These are phyloP conservation scores for Nansenia antarctica DNA, from an alignment of 2,113 vertebrate species.

Conservation along the genomic window DNA sequence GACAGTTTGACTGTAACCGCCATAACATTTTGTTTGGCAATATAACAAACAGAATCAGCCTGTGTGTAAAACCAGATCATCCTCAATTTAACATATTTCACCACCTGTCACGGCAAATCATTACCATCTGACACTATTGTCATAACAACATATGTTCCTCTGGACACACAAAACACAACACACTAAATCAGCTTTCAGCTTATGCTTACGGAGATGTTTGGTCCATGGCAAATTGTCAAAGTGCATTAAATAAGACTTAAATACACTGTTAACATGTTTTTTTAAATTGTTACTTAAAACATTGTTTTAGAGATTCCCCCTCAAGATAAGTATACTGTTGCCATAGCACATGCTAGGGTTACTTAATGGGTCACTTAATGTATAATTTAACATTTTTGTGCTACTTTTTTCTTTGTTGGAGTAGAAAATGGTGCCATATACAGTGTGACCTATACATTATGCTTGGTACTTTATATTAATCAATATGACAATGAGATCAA, in stretches of 20 bases:
- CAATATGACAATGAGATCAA: no score
- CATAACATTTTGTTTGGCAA: neutral
- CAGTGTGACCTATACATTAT: neutral
- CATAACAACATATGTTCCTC: neutral
- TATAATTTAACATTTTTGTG: neutral
- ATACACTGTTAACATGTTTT: slow-evolving; percentile 17
- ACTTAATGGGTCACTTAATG: neutral
- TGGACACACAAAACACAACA: no score
- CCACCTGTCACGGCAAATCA: neutral
- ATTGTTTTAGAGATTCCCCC: neutral
- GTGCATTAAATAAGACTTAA: neutral
- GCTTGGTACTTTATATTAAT: neutral
- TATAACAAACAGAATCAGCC: neutral
- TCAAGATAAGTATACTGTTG: neutral
- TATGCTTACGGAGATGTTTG: no score
- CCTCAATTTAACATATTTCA: neutral
- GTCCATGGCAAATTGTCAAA: neutral
- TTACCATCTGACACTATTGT: neutral
- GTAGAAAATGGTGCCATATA: neutral
- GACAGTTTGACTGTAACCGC: neutral
- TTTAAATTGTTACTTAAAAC: slow-evolving; percentile 1
- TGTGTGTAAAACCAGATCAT: neutral
- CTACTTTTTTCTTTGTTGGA: neutral
- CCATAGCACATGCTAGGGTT: neutral
- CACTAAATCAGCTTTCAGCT: neutral